A percentile compares a stretch with the other conserved stretches of the same genome.
phyloP scores from a whole-genome alignment of 1,140 invertebrate species.

The Nilaparvata lugens region DNA sequence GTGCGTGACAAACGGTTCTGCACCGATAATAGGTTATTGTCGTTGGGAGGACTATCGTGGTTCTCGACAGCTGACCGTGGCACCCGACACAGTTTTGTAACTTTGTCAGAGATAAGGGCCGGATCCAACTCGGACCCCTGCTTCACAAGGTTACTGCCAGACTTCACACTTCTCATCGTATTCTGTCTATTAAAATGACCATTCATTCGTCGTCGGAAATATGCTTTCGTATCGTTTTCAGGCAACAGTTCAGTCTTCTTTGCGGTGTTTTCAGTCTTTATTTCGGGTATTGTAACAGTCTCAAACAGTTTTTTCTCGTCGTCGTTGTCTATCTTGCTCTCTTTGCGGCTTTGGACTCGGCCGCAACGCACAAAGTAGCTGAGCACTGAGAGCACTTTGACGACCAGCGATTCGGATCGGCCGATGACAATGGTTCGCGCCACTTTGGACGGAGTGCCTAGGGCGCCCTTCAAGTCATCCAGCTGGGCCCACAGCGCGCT shows the following conservation, averaged over 20 bases:
- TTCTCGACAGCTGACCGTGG: neutral
- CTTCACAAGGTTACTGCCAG: neutral
- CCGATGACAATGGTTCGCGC: slow-evolving; percentile 66
- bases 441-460: slow-evolving; percentile 63
- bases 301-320: neutral
- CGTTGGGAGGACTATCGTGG: neutral
- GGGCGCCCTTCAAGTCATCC: slow-evolving; percentile 70
- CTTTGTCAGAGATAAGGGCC: neutral
- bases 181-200: neutral
- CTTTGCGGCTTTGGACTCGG: slow-evolving; percentile 43
- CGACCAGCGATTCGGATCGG: slow-evolving; percentile 45
- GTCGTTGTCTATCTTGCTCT: neutral
- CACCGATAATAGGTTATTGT: no score
- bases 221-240: neutral
- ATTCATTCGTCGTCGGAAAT: neutral
- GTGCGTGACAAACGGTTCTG: no score
- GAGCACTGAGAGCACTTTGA: slow-evolving; percentile 54
- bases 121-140: neutral
- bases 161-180: neutral
- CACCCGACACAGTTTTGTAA: neutral
- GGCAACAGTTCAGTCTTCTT: neutral
- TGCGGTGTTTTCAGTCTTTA: neutral
- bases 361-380: slow-evolving; percentile 78
- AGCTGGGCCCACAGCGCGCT: slow-evolving; percentile 83
- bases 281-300: neutral